phyloP scores from a whole-genome alignment of 2,888 invertebrate species.

The Metellina segmentata region DNA sequence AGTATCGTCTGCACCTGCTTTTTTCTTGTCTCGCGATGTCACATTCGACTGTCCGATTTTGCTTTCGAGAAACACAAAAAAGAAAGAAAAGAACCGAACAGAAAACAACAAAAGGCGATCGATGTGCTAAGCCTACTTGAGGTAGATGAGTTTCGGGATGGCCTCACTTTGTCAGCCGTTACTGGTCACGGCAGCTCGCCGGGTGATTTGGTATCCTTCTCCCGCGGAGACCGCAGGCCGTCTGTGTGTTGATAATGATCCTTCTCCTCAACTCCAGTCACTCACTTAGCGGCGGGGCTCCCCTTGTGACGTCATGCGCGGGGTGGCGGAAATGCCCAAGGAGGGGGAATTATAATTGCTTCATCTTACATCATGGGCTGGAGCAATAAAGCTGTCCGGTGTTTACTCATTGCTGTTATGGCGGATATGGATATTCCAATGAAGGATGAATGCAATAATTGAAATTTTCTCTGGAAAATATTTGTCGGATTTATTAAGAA shows the following conservation, averaged over 20 bases:
- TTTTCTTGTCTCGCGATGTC: constrained; percentile 24
- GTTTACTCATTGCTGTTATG: neutral
- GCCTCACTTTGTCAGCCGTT: constrained; percentile 48
- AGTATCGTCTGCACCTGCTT: constrained; percentile 63
- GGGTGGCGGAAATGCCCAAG: constrained; percentile 37
- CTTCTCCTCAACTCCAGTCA: constrained; percentile 35
- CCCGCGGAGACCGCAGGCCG: constrained; percentile 70
- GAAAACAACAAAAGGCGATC: constrained; percentile 1
- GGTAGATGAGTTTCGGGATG: constrained; percentile 62
- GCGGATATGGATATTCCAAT: neutral
- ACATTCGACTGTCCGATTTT: too few relatives aligned
- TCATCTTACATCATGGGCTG: constrained; percentile 29
- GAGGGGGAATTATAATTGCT: constrained; percentile 23
- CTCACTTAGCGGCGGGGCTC: constrained; percentile 60
- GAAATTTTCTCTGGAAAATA: too few relatives aligned
- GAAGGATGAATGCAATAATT: neutral
- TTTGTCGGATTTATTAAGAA: too few relatives aligned
- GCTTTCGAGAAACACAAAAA: too few relatives aligned
- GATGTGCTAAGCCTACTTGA: constrained; percentile 56
- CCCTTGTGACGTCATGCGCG: constrained; percentile 66
- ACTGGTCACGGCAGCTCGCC: constrained; percentile 27
- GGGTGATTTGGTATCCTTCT: constrained; percentile 39
- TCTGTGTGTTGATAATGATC: constrained; percentile 63
- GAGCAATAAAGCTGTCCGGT: constrained; percentile 35
- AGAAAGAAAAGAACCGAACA: constrained; percentile 19